A percentile compares a stretch with the other conserved stretches of the same genome.
Conservation (phyloP, 2,888 invertebrate genomes). For the Diplolepis rosae region DNA sequence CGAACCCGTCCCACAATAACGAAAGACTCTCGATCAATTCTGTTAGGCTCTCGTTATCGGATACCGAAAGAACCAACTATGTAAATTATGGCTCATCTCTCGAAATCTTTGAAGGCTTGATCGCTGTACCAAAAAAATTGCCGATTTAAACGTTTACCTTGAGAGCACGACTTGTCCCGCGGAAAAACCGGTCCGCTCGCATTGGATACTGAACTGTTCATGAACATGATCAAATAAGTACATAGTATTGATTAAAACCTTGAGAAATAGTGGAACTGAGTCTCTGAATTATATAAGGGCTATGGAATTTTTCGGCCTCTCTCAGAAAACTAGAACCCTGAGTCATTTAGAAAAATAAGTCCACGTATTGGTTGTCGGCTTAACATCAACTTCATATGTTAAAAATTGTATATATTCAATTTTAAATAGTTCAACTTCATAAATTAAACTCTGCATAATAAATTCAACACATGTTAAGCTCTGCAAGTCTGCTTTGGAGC, state of each 20-base stretch:
- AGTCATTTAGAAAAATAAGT: too few relatives aligned
- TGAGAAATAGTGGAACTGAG: not conserved
- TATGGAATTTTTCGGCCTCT: too few relatives aligned
- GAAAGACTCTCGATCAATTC: not conserved
- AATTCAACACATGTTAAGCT: too few relatives aligned
- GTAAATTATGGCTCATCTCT: constrained; percentile 12
- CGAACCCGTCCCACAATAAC: not conserved
- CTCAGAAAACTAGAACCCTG: too few relatives aligned
- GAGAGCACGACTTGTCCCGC: not conserved
- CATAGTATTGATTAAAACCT: not conserved
- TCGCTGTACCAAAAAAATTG: not conserved
- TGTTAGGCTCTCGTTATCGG: not conserved
- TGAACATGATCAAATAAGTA: not conserved
- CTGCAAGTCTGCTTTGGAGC: too few relatives aligned
- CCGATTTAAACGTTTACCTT: not conserved
- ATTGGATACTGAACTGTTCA: not conserved
- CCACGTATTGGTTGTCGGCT: not conserved
- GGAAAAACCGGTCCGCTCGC: constrained; percentile 2
- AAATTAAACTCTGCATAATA: too few relatives aligned
- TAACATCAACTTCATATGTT: not conserved
- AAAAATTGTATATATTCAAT: not conserved
- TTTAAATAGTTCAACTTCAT: too few relatives aligned
- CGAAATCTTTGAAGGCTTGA: constrained; percentile 13
- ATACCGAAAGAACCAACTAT: not conserved
- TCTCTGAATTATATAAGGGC: too few relatives aligned